Conservation (phyloP, 2,113 vertebrate genomes). For the Hydrolagus affinis region DNA sequence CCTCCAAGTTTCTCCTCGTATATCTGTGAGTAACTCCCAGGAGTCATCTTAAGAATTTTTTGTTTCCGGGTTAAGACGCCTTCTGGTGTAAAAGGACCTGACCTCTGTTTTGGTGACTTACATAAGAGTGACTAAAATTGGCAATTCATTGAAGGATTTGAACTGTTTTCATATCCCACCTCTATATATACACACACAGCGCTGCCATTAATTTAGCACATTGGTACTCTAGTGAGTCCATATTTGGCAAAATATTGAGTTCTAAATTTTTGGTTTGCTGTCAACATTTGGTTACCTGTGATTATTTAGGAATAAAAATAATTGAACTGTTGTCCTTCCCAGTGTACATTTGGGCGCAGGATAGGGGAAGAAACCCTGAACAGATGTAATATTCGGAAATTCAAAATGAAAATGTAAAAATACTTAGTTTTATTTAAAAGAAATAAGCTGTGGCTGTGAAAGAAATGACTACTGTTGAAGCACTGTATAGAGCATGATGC, state of each 20-base stretch:
- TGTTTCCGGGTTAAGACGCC: too few species aligned
- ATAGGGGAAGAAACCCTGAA: not conserved
- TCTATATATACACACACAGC: too few species aligned
- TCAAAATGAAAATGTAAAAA: slow-evolving; percentile 16
- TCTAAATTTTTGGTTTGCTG: not conserved
- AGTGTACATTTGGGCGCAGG: not conserved
- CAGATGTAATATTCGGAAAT: not conserved
- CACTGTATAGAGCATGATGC: slow-evolving; percentile 85
- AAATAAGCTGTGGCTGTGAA: slow-evolving; percentile 5
- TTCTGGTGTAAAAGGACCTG: too few species aligned
- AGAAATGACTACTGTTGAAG: slow-evolving; percentile 55
- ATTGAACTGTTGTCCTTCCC: not conserved
- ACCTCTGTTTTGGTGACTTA: too few species aligned
- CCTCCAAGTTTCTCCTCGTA: not conserved
- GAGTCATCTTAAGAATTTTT: too few species aligned
- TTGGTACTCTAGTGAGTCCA: not conserved
- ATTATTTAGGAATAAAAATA: not conserved
- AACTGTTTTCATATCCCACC: not conserved
- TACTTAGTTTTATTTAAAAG: not conserved
- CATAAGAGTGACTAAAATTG: not conserved
- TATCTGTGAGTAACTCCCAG: too few species aligned
- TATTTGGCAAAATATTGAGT: not conserved
- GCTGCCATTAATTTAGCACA: too few species aligned
- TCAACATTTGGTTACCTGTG: not conserved
- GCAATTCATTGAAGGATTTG: not conserved